phyloP scores from a whole-genome alignment of 2,797 vertebrate species.

The Synaphobranchus kaupii region DNA sequence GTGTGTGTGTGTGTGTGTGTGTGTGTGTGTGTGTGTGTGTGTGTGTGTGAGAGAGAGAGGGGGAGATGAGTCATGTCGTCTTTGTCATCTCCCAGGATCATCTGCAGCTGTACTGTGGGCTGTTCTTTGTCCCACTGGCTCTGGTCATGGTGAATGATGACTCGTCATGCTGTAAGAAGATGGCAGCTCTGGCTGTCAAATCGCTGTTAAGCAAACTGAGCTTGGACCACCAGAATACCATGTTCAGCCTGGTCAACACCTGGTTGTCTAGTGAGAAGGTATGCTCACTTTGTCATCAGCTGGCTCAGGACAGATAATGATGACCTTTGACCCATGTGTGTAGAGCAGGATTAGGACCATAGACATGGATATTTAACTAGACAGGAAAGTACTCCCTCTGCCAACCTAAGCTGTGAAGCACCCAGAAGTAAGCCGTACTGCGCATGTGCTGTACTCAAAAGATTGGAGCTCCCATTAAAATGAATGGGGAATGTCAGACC shows the following conservation, averaged over 20 bases:
- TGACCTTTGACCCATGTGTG: not conserved
- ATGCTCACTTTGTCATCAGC: not conserved
- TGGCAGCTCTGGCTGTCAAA: slow-evolving; percentile 87
- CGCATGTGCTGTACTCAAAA: too few relatives aligned
- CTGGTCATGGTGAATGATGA: slow-evolving; percentile 89
- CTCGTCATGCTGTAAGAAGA: slow-evolving; percentile 88
- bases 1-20: not conserved
- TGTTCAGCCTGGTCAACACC: slow-evolving; percentile 79
- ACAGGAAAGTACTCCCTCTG: too few relatives aligned
- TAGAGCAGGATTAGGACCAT: not conserved
- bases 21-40: not conserved
- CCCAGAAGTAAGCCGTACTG: too few relatives aligned
- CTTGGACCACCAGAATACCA: slow-evolving; percentile 73
- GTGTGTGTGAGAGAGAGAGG: too few relatives aligned
- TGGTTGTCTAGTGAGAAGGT: slow-evolving; percentile 91
- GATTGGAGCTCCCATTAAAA: too few relatives aligned
- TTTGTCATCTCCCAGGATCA: slow-evolving; percentile 68
- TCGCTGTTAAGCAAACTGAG: slow-evolving; percentile 79
- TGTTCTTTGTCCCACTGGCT: slow-evolving; percentile 90
- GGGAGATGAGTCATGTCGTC: not conserved
- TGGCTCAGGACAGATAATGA: not conserved
- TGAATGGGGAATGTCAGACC: too few relatives aligned
- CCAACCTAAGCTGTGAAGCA: too few relatives aligned
- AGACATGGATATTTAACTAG: too few relatives aligned
- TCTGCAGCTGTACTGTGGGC: slow-evolving; percentile 77